These are phyloP conservation scores for Synergus umbraculus DNA, from an alignment of 2,888 invertebrate species.

Conservation along the genomic window DNA sequence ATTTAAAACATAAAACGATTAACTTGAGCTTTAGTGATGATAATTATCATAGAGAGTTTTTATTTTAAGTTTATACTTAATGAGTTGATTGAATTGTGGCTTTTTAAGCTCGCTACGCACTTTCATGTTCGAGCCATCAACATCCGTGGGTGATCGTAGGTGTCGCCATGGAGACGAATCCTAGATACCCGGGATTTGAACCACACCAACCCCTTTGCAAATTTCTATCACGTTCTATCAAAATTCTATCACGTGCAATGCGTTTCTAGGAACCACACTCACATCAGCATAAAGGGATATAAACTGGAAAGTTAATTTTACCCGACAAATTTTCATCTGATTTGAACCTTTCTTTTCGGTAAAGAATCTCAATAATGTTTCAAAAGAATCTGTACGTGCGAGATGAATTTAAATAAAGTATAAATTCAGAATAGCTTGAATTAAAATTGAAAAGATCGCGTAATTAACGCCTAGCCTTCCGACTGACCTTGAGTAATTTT, in stretches of 20 bases:
- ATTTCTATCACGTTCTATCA: background rate
- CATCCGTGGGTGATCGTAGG: constrained; percentile 43
- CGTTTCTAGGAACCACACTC: background rate
- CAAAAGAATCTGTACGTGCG: background rate
- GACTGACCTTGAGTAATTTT: background rate
- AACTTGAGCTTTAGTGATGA: background rate
- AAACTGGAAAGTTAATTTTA: background rate
- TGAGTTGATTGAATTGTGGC: constrained; percentile 1
- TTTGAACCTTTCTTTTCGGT: no score
- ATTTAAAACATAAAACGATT: background rate
- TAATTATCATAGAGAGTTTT: background rate
- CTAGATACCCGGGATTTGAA: constrained; percentile 63
- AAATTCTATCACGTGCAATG: constrained; percentile 1
- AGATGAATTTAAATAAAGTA: no score
- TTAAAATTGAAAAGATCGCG: background rate
- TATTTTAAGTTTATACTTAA: background rate
- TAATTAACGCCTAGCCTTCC: background rate
- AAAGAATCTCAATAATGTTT: background rate
- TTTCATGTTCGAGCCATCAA: constrained; percentile 29
- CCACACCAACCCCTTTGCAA: constrained; percentile 32
- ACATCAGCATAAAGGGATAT: background rate
- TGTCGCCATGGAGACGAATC: constrained; percentile 62
- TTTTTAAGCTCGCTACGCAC: constrained; percentile 37
- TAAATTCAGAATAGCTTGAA: no score
- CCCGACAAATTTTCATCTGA: background rate